Conservation (phyloP, 2,797 vertebrate genomes). For the Psittacula derbiana region DNA sequence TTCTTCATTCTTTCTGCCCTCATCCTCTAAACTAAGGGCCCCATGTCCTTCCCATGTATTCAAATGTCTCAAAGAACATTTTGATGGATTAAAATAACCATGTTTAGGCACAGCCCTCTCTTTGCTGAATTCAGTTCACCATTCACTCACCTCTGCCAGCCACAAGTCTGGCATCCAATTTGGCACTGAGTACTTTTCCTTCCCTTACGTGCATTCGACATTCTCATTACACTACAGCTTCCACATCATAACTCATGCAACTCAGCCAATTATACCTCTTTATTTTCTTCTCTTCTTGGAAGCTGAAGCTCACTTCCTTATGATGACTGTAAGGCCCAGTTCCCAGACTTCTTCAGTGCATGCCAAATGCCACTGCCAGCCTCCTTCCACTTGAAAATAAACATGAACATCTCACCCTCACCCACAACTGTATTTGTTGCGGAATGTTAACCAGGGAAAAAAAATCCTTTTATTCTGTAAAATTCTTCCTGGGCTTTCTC, state of each 20-base stretch:
- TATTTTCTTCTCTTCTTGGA: constrained; percentile 8
- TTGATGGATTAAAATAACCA: background rate
- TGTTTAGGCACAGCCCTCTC: background rate
- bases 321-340: background rate
- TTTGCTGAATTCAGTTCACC: background rate
- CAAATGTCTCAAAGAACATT: background rate
- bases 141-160: background rate
- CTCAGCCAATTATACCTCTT: background rate
- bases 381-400: constrained; percentile 17
- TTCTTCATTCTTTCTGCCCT: background rate
- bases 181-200: background rate
- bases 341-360: background rate
- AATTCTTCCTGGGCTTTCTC: background rate
- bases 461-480: background rate
- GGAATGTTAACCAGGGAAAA: background rate
- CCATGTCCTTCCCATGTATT: background rate
- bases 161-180: background rate
- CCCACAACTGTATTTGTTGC: background rate
- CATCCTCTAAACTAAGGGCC: background rate
- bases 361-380: background rate
- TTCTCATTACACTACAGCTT: background rate
- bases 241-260: background rate
- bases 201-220: background rate
- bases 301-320: background rate
- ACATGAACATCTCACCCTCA: background rate